A percentile compares a stretch with the other conserved stretches of the same genome.
These are phyloP conservation scores for Adelphocoris suturalis DNA, from an alignment of 2,888 invertebrate species.

Conservation along the genomic window DNA sequence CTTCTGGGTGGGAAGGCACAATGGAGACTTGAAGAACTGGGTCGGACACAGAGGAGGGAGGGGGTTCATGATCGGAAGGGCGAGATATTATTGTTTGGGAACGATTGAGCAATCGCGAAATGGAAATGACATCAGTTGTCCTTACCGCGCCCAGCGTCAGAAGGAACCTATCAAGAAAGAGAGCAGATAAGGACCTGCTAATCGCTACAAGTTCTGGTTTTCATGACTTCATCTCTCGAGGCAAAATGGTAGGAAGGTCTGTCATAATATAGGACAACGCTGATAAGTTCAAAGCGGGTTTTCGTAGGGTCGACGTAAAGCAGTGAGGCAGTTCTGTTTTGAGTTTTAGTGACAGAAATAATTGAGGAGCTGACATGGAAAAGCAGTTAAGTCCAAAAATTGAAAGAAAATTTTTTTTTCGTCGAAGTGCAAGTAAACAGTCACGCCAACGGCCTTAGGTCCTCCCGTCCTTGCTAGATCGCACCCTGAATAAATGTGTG, in stretches of 20 bases:
- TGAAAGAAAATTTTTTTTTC: no score
- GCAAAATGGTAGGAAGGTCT: neutral
- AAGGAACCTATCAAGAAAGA: slow-evolving; percentile 11
- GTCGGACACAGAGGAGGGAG: neutral
- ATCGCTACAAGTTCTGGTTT: slow-evolving; percentile 7
- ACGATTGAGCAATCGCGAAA: slow-evolving; percentile 55
- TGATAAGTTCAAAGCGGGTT: neutral
- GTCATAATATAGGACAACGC: neutral
- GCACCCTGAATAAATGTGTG: no score
- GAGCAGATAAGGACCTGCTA: neutral
- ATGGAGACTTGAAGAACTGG: slow-evolving; percentile 46
- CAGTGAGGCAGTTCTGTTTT: no score
- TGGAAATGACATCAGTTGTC: slow-evolving; percentile 48
- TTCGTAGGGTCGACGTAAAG: no score
- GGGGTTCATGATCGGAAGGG: slow-evolving; percentile 38
- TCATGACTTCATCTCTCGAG: slow-evolving; percentile 32
- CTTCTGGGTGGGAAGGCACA: slow-evolving; percentile 5
- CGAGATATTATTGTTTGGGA: slow-evolving; percentile 58
- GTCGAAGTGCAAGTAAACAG: no score
- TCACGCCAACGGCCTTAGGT: no score
- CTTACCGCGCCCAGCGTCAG: neutral
- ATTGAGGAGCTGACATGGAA: no score
- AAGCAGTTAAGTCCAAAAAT: no score
- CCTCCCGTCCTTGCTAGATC: no score
- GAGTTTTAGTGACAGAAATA: no score